Evolutionary conservation across 2,888 invertebrate genomes (phyloP).

Genomic region (Acanthopleura granulata): DNA sequence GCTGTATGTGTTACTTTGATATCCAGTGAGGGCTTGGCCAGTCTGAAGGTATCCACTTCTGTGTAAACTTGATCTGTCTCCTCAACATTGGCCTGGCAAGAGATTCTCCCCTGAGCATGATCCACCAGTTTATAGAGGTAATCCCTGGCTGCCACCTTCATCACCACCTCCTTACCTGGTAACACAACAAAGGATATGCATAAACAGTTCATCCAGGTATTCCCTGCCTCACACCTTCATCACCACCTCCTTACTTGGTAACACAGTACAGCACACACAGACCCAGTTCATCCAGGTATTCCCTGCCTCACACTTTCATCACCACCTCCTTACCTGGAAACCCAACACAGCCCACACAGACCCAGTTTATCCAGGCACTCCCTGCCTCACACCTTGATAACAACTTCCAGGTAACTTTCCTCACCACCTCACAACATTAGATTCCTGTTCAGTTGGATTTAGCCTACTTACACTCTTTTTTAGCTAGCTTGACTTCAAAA

Average conservation of each 20-base stretch:
- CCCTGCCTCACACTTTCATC: conserved; percentile 76
- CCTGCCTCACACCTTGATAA: conserved; percentile 76
- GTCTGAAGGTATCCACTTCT: conserved; percentile 85
- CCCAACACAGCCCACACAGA: background rate
- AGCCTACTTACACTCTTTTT: background rate
- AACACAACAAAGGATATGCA: no score
- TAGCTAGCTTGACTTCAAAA: conserved; percentile 72
- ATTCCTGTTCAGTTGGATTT: no score
- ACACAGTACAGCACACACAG: no score
- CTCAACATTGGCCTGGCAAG: conserved; percentile 81
- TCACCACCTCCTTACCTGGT: conserved; percentile 75
- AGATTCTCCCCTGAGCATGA: conserved; percentile 79
- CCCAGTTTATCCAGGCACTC: conserved; percentile 72
- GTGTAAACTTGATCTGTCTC: conserved; percentile 87
- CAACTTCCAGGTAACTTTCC: conserved; percentile 72
- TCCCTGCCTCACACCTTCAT: conserved; percentile 77
- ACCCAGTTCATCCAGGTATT: conserved; percentile 79
- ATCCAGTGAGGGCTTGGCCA: conserved; percentile 59
- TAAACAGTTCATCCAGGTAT: conserved; percentile 78
- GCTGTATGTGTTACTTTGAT: conserved; percentile 18
- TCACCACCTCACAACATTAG: no score
- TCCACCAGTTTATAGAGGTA: conserved; percentile 80
- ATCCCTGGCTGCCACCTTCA: conserved; percentile 77
- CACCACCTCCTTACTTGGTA: conserved; percentile 75
- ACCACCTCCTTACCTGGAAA: conserved; percentile 75